Evolutionary conservation across 2,888 invertebrate species (phyloP).

Genomic region (Glyphotaelius pellucidus): DNA sequence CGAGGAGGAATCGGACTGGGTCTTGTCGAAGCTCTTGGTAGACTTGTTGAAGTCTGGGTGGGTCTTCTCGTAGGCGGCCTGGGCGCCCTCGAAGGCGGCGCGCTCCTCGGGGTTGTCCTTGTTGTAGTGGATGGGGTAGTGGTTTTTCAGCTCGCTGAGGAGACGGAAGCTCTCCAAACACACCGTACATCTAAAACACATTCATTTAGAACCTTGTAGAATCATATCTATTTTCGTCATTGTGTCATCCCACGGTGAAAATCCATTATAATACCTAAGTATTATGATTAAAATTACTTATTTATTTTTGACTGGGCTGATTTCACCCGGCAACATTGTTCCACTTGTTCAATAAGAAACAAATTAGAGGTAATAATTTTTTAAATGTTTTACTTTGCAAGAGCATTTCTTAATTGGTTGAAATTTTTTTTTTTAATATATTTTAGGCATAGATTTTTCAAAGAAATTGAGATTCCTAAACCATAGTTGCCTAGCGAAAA

Average conservation of each 20-base stretch:
- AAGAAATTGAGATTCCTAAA: neutral
- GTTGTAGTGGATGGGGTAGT: conserved; percentile 74
- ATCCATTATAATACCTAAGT: no score
- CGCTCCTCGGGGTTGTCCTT: conserved; percentile 32
- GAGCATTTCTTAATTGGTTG: no score
- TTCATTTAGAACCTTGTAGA: neutral
- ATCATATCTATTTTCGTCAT: neutral
- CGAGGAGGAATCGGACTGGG: neutral
- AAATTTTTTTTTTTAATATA: no score
- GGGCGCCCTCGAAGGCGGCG: neutral
- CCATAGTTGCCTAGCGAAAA: neutral
- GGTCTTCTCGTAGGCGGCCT: neutral
- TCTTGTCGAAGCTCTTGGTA: neutral
- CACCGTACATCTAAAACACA: conserved; percentile 72
- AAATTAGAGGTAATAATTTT: no score
- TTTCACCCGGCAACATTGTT: neutral
- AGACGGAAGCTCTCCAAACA: conserved; percentile 73
- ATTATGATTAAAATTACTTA: no score
- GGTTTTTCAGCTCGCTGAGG: conserved; percentile 73
- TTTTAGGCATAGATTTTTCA: no score
- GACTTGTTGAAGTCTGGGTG: neutral
- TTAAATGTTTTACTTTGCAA: no score
- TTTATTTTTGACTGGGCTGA: no score
- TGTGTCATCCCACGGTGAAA: neutral
- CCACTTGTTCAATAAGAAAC: neutral